Evolutionary conservation across 1,140 invertebrate species (phyloP).

Genomic region (Drosophila lowei): DNA sequence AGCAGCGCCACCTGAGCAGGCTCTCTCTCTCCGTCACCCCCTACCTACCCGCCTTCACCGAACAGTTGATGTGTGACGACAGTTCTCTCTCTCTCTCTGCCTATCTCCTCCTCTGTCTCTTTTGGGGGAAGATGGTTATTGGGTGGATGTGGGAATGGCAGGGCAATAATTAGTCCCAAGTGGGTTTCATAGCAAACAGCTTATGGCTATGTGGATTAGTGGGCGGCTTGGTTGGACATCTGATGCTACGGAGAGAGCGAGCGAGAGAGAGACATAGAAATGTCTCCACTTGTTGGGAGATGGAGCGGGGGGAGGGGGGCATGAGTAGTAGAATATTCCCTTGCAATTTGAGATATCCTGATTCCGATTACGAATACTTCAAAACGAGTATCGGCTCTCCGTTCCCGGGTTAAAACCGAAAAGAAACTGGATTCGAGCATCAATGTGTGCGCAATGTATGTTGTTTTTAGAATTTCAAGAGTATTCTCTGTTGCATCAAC

Average conservation of each 20-base stretch:
- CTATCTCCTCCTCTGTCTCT: constrained; percentile 11
- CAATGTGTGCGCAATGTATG: too few relatives aligned
- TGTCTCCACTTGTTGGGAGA: too few relatives aligned
- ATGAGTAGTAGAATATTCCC: too few relatives aligned
- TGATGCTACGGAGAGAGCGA: background rate
- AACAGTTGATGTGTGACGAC: constrained; percentile 18
- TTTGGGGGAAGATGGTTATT: constrained; percentile 17
- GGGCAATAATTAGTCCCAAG: constrained; percentile 78
- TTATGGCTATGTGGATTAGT: constrained; percentile 10
- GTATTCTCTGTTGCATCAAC: too few relatives aligned
- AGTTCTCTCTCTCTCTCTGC: constrained; percentile 18
- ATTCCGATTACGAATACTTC: too few relatives aligned
- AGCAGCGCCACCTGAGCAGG: constrained; percentile 30
- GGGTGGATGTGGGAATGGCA: constrained; percentile 23
- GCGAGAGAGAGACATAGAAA: background rate
- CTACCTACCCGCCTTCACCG: background rate
- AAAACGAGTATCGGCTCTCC: too few relatives aligned
- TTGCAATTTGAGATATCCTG: too few relatives aligned
- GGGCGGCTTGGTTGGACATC: background rate
- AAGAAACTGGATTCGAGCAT: too few relatives aligned
- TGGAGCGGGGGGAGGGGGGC: too few relatives aligned
- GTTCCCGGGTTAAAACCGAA: too few relatives aligned
- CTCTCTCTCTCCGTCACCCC: background rate
- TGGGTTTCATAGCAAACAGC: constrained; percentile 65
- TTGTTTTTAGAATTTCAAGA: too few relatives aligned